These are phyloP conservation scores for Ctenoplectra terminalis DNA, from an alignment of 1,140 invertebrate genomes.

Conservation along the genomic window DNA sequence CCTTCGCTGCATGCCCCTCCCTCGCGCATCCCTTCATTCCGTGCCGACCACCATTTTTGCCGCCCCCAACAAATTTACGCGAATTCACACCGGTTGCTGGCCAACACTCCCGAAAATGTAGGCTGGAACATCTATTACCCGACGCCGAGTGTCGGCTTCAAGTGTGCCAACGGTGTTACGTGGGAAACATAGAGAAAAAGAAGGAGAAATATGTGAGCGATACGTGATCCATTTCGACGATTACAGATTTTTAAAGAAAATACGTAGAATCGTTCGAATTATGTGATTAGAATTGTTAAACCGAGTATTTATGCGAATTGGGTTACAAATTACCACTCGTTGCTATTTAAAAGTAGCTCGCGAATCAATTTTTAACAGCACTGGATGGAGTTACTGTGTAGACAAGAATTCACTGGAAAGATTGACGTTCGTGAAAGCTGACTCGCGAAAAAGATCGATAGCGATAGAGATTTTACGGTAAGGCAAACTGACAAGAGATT, in stretches of 20 bases:
- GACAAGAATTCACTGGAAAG: neutral
- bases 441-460: too few species aligned
- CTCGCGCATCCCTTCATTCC: neutral
- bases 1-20: constrained; percentile 17
- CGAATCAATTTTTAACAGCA: too few species aligned
- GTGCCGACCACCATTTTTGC: constrained; percentile 62
- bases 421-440: neutral
- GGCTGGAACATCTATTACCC: constrained; percentile 58
- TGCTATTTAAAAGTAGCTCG: too few species aligned
- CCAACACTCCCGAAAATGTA: constrained; percentile 52
- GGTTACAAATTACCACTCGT: too few species aligned
- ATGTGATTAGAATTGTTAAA: too few species aligned
- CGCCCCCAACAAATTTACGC: constrained; percentile 71
- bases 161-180: constrained; percentile 26
- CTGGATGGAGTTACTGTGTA: neutral
- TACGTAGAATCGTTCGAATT: too few species aligned
- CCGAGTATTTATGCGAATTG: too few species aligned
- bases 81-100: constrained; percentile 69
- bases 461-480: neutral
- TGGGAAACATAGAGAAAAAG: neutral
- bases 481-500: neutral
- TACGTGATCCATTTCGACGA: neutral
- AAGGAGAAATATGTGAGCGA: neutral
- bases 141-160: constrained; percentile 28
- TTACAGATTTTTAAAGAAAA: neutral